Evolutionary conservation across 2,797 vertebrate genomes (phyloP).

Genomic region (Sebastes miniatus): DNA sequence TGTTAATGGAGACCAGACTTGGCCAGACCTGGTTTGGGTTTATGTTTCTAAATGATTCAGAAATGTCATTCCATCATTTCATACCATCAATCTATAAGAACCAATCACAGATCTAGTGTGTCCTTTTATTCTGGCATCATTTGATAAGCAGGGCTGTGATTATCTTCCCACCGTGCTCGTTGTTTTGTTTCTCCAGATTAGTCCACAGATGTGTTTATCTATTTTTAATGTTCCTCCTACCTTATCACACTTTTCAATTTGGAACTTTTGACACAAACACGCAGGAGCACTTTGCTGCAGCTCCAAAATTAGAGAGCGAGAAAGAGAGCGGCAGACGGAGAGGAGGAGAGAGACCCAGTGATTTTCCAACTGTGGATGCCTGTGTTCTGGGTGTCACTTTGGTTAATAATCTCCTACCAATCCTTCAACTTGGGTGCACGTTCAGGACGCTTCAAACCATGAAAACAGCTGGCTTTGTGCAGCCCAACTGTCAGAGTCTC

Average conservation of each 20-base stretch:
- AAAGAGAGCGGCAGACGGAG: conserved; percentile 7
- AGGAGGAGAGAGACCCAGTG: conserved; percentile 37
- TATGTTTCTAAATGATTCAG: conserved; percentile 30
- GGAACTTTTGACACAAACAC: conserved; percentile 67
- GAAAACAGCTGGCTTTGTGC: conserved; percentile 87
- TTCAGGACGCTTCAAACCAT: conserved; percentile 81
- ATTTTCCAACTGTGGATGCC: conserved; percentile 73
- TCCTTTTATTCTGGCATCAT: conserved; percentile 31
- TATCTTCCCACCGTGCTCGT: conserved; percentile 21
- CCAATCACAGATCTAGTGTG: conserved; percentile 26
- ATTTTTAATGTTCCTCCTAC: conserved; percentile 66
- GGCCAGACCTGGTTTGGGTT: not conserved
- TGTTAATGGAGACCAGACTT: conserved; percentile 2
- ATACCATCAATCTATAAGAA: conserved; percentile 5
- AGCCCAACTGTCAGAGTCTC: conserved; percentile 85
- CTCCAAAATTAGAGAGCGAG: conserved; percentile 57
- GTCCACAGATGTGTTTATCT: conserved; percentile 65
- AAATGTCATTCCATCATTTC: conserved; percentile 11
- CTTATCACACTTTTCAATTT: conserved; percentile 73
- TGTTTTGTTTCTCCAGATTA: conserved; percentile 36
- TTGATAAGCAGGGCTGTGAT: conserved; percentile 24
- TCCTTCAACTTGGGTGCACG: conserved; percentile 82
- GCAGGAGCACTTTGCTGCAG: conserved; percentile 63
- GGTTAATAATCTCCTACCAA: conserved; percentile 85
- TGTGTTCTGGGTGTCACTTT: conserved; percentile 83